Base-by-base conservation (phyloP, 2,113 vertebrate genomes). In the Polypterus bichir region DNA sequence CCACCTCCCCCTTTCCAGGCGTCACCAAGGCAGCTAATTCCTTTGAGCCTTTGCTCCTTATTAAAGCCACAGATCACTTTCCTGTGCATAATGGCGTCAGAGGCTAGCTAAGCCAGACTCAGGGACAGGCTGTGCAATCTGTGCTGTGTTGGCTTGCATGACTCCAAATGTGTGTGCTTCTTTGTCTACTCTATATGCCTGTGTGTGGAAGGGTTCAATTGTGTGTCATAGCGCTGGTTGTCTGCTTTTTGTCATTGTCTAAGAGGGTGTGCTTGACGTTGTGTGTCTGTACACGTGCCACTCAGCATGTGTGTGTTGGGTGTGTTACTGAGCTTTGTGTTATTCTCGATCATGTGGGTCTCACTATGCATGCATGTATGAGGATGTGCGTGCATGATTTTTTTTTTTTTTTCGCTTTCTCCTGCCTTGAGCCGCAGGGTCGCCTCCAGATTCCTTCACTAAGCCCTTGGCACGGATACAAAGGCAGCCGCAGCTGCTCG, bases 11-110 rank as follows among this genome's bases (percentile, higher is more conserved):
- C 9, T 51, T 57, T 73, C 77, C 82, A 82, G 81, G 84, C 85
- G 79, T 92, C 92, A 89, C 88, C 84, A 91, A 86, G 85, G 86
- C 92, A 95, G 92, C 92, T 93, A 94, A 94, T 89, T 94, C 92
- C 90, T 92, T 74, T 62, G 89, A 92, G 93, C 87, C 89, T 88
- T 49, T 78, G 83, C 84, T 88, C 89, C 90, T 93, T 97, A 97
- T 97, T 98, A 95, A 94, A 96, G 89, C 88, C 91, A 93, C 94
- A 94, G 91, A 97, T 98, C 95, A 96, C 89, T 92, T 94, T 91
- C 87, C 79, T 71, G 70, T 83, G 86, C 77, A 85, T 84, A 86
- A 81, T 74, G 80, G 81, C 87, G 83, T 88, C 84, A 87, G 84
- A 88, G 83, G 82, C 81, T 82, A 77, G 81, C 27, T 27, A 27